Conservation (phyloP, 2,888 invertebrate species). For the Azorinus chamasolen region DNA sequence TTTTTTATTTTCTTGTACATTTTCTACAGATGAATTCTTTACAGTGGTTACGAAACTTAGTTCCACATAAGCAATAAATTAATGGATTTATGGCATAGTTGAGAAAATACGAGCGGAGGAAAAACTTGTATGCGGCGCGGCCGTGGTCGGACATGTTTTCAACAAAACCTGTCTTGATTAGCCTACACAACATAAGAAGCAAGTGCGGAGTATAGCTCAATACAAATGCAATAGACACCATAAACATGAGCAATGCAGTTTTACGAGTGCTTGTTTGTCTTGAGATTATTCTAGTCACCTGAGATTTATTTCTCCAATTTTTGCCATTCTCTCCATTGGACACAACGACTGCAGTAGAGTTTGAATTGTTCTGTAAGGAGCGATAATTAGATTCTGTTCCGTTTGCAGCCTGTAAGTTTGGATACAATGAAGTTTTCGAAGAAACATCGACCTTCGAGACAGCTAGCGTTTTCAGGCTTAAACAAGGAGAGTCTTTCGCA, state of each 20-base stretch:
- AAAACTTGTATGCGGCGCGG: constrained; percentile 55
- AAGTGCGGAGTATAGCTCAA: constrained; percentile 56
- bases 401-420: too few relatives aligned
- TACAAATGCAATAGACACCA: constrained; percentile 57
- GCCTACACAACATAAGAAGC: constrained; percentile 37
- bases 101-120: constrained; percentile 64
- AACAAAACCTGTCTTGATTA: constrained; percentile 38
- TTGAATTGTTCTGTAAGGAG: too few relatives aligned
- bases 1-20: too few relatives aligned
- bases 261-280: constrained; percentile 39
- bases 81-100: constrained; percentile 69
- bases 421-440: too few relatives aligned
- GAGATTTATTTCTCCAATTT: too few relatives aligned
- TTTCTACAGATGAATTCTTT: constrained; percentile 4
- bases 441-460: too few relatives aligned
- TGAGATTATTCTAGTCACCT: too few relatives aligned
- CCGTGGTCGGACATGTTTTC: constrained; percentile 33
- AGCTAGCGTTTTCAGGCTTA: too few relatives aligned
- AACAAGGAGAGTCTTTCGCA: too few relatives aligned
- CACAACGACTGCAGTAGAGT: too few relatives aligned
- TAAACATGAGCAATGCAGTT: constrained; percentile 65
- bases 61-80: constrained; percentile 68
- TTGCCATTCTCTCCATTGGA: too few relatives aligned
- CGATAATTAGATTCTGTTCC: too few relatives aligned
- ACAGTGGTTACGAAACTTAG: constrained; percentile 43